These are phyloP conservation scores for Tupiocoris notatus DNA, from an alignment of 2,888 invertebrate genomes.

Conservation along the genomic window DNA sequence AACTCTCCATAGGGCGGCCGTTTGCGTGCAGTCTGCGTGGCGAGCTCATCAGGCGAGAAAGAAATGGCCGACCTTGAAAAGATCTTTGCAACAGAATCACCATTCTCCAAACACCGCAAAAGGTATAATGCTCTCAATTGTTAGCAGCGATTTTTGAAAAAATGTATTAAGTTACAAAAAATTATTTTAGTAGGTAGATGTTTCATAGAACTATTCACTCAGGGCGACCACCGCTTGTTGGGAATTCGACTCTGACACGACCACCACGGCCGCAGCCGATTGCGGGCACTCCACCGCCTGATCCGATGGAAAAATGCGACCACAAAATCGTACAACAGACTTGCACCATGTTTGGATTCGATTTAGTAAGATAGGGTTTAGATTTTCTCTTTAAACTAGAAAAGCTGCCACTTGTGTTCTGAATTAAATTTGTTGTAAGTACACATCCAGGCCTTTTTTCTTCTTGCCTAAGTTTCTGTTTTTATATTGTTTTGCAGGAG, in stretches of 20 bases:
- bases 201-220: not conserved
- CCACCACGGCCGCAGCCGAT: conserved; percentile 88
- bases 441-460: no score
- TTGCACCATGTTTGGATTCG: conserved; percentile 84
- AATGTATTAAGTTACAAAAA: no score
- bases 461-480: no score
- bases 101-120: conserved; percentile 36
- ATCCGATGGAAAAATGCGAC: conserved; percentile 81
- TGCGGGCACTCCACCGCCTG: conserved; percentile 84
- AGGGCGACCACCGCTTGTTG: conserved; percentile 36
- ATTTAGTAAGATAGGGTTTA: conserved; percentile 63
- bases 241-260: conserved; percentile 55
- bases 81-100: conserved; percentile 52
- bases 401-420: not conserved
- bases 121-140: conserved; percentile 20
- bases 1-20: conserved; percentile 75
- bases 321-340: conserved; percentile 86
- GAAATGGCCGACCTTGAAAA: conserved; percentile 63
- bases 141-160: no score
- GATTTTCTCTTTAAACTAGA: not conserved
- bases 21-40: conserved; percentile 81
- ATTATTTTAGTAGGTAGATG: no score
- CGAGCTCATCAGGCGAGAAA: conserved; percentile 72
- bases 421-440: no score
- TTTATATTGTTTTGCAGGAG: conserved; percentile 60